phyloP scores from a whole-genome alignment of 1,140 invertebrate genomes.

The Agraylea sexmaculata region DNA sequence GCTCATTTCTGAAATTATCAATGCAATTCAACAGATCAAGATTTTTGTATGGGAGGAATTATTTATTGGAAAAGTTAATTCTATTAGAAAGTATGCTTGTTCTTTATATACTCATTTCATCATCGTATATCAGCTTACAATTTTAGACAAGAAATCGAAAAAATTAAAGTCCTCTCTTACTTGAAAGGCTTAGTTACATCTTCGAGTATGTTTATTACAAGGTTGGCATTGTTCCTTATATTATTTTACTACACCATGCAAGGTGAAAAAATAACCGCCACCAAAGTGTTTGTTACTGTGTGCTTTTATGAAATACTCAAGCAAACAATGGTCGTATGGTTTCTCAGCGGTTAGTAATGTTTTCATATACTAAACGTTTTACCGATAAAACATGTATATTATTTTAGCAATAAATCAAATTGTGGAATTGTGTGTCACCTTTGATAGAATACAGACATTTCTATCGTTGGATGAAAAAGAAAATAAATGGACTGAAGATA shows the following conservation, averaged over 20 bases:
- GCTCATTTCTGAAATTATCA: conserved; percentile 62
- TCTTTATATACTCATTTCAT: not conserved
- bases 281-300: conserved; percentile 43
- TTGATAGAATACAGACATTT: too few relatives aligned
- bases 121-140: conserved; percentile 17
- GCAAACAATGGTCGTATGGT: conserved; percentile 44
- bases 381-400: not conserved
- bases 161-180: conserved; percentile 43
- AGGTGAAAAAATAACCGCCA: conserved; percentile 40
- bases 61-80: conserved; percentile 40
- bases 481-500: too few relatives aligned
- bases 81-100: conserved; percentile 34
- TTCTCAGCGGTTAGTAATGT: conserved; percentile 36
- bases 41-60: conserved; percentile 58
- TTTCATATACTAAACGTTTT: not conserved
- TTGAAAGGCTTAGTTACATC: conserved; percentile 46
- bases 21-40: conserved; percentile 51
- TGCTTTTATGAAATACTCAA: conserved; percentile 43
- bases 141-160: conserved; percentile 32
- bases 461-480: too few relatives aligned
- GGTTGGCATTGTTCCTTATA: conserved; percentile 50
- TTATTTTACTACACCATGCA: conserved; percentile 45
- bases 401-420: too few relatives aligned
- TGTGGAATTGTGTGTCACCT: too few relatives aligned
- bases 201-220: conserved; percentile 44